Percentiles rank a stretch among this genome's conserved stretches.
These are phyloP conservation scores for Sturnira hondurensis DNA, from an alignment of 2,113 vertebrate species.

Conservation along the genomic window DNA sequence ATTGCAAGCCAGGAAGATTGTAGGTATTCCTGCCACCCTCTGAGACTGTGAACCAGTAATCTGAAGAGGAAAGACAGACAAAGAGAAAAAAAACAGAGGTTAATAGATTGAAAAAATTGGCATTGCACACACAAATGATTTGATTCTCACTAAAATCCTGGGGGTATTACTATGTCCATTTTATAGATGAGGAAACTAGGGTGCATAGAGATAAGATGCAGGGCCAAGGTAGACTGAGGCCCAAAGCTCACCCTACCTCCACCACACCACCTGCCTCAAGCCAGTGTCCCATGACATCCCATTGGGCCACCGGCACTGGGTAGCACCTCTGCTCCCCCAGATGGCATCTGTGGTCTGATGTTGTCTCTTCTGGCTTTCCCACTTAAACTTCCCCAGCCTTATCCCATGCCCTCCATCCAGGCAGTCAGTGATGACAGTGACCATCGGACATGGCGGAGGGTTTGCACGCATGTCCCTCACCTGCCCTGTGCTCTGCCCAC, in stretches of 20 bases:
- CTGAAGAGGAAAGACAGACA: not conserved
- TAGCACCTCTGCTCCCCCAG: not conserved
- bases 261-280: not conserved
- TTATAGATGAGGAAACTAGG: not conserved
- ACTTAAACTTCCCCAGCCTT: not conserved
- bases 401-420: not conserved
- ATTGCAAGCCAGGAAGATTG: not conserved
- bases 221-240: not conserved
- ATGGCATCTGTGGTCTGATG: not conserved
- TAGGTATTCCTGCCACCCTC: not conserved
- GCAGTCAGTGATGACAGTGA: not conserved
- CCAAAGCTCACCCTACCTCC: not conserved
- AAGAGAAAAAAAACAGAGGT: not conserved
- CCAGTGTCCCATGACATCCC: not conserved
- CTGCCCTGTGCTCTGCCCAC: too few relatives aligned
- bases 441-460: not conserved
- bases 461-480: not conserved
- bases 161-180: not conserved
- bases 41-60: not conserved
- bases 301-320: fast-evolving
- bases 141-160: not conserved
- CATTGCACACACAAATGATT: not conserved
- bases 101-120: not conserved
- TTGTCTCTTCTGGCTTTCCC: not conserved
- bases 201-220: not conserved